phyloP scores from a whole-genome alignment of 2,113 vertebrate genomes.

The Mola mola region DNA sequence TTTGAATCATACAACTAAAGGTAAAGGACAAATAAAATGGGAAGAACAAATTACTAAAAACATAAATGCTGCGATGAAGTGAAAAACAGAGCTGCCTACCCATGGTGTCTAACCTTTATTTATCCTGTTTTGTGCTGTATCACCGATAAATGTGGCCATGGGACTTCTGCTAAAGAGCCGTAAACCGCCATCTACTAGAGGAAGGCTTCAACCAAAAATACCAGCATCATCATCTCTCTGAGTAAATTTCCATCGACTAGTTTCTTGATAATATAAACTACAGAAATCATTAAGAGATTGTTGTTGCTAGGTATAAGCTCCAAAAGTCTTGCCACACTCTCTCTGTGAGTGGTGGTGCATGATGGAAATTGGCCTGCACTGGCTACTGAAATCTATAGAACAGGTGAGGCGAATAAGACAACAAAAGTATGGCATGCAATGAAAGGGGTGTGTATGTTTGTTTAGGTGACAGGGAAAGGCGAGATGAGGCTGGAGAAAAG shows the following conservation, averaged over 20 bases:
- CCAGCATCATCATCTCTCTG: constrained; percentile 46
- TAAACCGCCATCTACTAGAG: constrained; percentile 63
- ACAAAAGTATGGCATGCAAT: not conserved
- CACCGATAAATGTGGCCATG: constrained; percentile 63
- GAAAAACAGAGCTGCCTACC: too few species aligned
- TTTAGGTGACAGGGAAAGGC: constrained; percentile 4
- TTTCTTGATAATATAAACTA: constrained; percentile 7
- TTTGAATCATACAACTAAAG: not conserved
- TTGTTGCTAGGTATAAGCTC: not conserved
- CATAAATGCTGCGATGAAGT: too few species aligned
- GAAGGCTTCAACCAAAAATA: constrained; percentile 67
- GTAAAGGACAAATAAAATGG: too few species aligned
- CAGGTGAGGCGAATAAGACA: not conserved
- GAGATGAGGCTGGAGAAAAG: constrained; percentile 38
- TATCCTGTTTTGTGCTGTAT: constrained; percentile 67
- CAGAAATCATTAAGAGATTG: constrained; percentile 8
- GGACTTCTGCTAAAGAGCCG: constrained; percentile 70
- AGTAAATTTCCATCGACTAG: constrained; percentile 28
- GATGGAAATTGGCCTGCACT: too few species aligned
- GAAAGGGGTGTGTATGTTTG: not conserved
- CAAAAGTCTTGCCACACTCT: not conserved
- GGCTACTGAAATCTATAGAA: too few species aligned
- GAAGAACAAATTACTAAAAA: too few species aligned
- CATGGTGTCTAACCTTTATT: too few species aligned
- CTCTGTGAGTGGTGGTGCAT: not conserved